phyloP scores from a whole-genome alignment of 2,113 vertebrate genomes.

The Caranx ignobilis region DNA sequence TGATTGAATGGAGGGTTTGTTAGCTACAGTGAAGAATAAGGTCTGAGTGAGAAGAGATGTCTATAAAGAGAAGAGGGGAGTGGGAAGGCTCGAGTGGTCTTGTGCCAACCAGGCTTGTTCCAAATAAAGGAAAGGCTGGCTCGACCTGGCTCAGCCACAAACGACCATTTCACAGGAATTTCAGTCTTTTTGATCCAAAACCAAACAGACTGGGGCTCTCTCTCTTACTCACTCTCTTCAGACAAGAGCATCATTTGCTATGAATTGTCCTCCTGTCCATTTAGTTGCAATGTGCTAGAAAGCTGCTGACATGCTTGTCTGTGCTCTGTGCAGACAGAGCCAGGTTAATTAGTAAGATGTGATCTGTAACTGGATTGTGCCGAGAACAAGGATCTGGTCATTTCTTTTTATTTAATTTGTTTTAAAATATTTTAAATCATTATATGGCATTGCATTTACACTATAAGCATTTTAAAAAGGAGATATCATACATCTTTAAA shows the following conservation, averaged over 20 bases:
- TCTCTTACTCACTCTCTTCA: neutral
- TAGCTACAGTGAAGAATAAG: slow-evolving; percentile 70
- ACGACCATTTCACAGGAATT: slow-evolving; percentile 59
- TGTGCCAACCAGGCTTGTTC: slow-evolving; percentile 51
- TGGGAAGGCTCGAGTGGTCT: slow-evolving; percentile 26
- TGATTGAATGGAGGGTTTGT: slow-evolving; percentile 81
- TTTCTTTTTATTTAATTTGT: neutral
- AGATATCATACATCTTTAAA: neutral
- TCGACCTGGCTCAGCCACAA: slow-evolving; percentile 47
- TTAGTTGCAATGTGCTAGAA: slow-evolving; percentile 20
- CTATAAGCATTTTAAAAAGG: neutral
- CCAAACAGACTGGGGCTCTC: slow-evolving; percentile 25
- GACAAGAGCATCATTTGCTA: neutral
- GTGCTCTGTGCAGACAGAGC: neutral
- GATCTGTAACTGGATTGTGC: neutral
- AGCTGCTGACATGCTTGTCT: slow-evolving; percentile 3
- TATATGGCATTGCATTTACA: neutral
- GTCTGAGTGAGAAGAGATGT: slow-evolving; percentile 52
- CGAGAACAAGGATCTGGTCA: neutral
- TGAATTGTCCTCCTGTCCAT: slow-evolving; percentile 9
- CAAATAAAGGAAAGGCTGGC: slow-evolving; percentile 60
- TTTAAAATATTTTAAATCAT: neutral
- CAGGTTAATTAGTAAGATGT: slow-evolving; percentile 26
- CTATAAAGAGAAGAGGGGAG: slow-evolving; percentile 50
- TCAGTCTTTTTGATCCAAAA: slow-evolving; percentile 51